Conservation (phyloP, 1,140 invertebrate genomes). For the Drosophila nannoptera region DNA sequence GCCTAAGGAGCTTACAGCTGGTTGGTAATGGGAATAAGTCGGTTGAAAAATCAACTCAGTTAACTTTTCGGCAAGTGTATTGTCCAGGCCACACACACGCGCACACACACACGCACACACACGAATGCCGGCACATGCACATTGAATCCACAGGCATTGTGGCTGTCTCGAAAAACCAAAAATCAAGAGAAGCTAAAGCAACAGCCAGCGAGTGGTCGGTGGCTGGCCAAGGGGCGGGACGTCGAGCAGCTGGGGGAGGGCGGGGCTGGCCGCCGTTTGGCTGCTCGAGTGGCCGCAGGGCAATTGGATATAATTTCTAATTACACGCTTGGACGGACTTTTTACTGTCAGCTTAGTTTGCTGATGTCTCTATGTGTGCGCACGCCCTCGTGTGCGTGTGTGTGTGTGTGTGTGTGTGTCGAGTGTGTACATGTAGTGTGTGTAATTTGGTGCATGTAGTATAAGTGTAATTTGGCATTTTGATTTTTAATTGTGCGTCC, state of each 20-base stretch:
- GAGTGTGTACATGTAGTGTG: slow-evolving; percentile 70
- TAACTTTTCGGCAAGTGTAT: not conserved
- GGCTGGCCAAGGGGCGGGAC: not conserved
- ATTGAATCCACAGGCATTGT: slow-evolving; percentile 60
- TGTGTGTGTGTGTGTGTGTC: slow-evolving; percentile 30
- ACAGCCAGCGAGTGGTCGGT: not conserved
- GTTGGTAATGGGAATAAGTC: not conserved
- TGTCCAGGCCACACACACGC: slow-evolving; percentile 28
- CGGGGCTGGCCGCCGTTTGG: slow-evolving; percentile 38
- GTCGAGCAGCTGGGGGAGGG: not conserved
- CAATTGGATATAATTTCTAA: slow-evolving; percentile 78
- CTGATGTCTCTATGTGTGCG: slow-evolving; percentile 59
- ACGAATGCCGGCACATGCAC: slow-evolving; percentile 28
- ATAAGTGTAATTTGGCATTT: slow-evolving; percentile 77
- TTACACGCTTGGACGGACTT: slow-evolving; percentile 77
- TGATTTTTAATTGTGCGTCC: slow-evolving; percentile 74
- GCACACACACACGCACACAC: slow-evolving; percentile 27
- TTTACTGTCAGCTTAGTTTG: slow-evolving; percentile 78
- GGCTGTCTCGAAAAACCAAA: slow-evolving; percentile 70
- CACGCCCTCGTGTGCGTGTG: not conserved
- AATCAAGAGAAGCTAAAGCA: slow-evolving; percentile 48
- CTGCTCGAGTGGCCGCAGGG: slow-evolving; percentile 74
- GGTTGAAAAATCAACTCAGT: not conserved
- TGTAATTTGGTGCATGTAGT: slow-evolving; percentile 73
- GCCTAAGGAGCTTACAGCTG: no score